Conservation (phyloP, 2,797 vertebrate genomes). For the Centropyge bicolor region DNA sequence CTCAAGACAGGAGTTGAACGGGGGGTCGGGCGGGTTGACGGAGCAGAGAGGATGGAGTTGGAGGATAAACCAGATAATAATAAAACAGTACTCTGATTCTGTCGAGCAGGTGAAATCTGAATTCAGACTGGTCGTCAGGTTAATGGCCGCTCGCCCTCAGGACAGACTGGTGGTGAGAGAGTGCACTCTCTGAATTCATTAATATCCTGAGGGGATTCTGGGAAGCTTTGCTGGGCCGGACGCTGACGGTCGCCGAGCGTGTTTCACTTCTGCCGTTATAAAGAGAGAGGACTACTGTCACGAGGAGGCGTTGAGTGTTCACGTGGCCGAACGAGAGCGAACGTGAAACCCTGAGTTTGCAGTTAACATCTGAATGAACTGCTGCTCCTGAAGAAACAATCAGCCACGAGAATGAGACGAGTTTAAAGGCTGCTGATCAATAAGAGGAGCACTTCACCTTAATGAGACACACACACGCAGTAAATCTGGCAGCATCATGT, state of each 20-base stretch:
- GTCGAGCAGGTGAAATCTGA: too few species aligned
- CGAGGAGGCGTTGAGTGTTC: background rate
- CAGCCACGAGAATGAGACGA: slow-evolving; percentile 47
- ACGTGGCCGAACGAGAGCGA: background rate
- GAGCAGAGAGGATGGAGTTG: too few species aligned
- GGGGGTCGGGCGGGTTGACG: too few species aligned
- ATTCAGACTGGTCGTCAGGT: too few species aligned
- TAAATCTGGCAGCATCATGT: slow-evolving; percentile 55
- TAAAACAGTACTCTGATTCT: too few species aligned
- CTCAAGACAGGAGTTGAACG: too few species aligned
- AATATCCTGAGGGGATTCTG: too few species aligned
- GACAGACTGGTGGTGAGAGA: too few species aligned
- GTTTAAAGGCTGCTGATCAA: slow-evolving; percentile 64
- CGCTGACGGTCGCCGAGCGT: background rate
- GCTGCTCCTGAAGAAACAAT: slow-evolving; percentile 38
- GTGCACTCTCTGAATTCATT: too few species aligned
- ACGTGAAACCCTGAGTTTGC: background rate
- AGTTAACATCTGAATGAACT: slow-evolving; percentile 49
- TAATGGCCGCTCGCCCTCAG: too few species aligned
- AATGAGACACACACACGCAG: slow-evolving; percentile 57
- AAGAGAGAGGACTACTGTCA: background rate
- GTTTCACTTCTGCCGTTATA: background rate
- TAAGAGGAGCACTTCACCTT: slow-evolving; percentile 66
- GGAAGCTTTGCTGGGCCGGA: too few species aligned
- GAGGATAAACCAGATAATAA: too few species aligned